Evolutionary conservation across 2,888 invertebrate genomes (phyloP).

Genomic region (Gryllus longicercus): DNA sequence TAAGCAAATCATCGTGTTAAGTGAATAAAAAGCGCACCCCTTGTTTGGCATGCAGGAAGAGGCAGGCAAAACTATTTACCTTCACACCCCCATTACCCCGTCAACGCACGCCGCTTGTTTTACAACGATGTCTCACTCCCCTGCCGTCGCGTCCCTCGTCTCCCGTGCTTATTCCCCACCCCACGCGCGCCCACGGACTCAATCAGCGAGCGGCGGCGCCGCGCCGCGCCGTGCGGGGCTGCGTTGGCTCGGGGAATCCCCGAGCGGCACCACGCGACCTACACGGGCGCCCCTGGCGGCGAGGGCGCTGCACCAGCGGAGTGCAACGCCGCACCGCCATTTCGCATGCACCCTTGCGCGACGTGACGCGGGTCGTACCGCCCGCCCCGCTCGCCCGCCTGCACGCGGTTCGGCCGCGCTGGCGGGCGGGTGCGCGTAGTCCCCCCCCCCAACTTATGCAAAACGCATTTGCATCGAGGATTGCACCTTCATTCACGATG

Average conservation of each 20-base stretch:
- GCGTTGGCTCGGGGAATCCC: background rate
- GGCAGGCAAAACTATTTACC: background rate
- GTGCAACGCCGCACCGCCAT: background rate
- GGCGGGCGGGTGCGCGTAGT: no score
- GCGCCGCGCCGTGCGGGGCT: background rate
- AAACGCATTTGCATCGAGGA: constrained; percentile 10
- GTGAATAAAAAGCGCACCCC: no score
- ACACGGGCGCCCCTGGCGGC: background rate
- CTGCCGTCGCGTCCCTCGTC: no score
- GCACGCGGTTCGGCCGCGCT: no score
- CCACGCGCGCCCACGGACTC: background rate
- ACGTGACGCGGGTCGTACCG: background rate
- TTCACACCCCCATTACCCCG: constrained; percentile 5
- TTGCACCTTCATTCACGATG: constrained; percentile 17
- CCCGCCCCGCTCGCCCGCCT: no score
- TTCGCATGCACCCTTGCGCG: background rate
- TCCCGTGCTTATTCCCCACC: background rate
- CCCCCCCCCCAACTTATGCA: background rate
- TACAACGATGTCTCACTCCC: background rate
- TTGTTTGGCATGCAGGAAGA: no score
- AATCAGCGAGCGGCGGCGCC: background rate
- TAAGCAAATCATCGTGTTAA: no score
- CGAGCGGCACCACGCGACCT: background rate
- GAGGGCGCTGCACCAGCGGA: background rate
- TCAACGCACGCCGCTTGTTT: background rate